Base-by-base conservation (phyloP, 1,140 invertebrate genomes). In the Polypedilum vanderplanki region DNA sequence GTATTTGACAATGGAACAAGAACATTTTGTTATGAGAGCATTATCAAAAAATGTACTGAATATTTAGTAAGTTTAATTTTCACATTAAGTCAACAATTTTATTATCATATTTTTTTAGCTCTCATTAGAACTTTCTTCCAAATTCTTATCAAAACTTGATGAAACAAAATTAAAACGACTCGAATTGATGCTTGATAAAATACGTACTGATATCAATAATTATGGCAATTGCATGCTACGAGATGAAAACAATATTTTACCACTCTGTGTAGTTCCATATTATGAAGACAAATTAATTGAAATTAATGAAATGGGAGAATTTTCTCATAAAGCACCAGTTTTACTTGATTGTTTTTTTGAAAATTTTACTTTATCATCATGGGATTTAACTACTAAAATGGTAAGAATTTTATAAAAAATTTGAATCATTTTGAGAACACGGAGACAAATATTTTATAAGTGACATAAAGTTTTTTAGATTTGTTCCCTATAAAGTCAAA, bases 371-470 rank as follows among this genome's bases (percentile, higher is more conserved):
- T 80, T 83, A 7, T 89, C 90, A 79, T 89, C 92, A 74, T 96
- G 93, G 93, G 94, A 96, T 84, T 87, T 96, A 70, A 96, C 94
- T 7, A 96, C 94, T 9, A 93, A 95, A 78, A 89, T 91, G 85
- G 88, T 90, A 73, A 79, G 78, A 77, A 20, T 75, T 70, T 70
- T 17, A n/a, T n/a, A n/a, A n/a, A n/a, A n/a, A n/a, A n/a, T 18
- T 24, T 33, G 8, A 15, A 74, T n/a, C n/a, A 40, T 74, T 12
- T 74, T 67, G 15, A 20, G n/a, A n/a, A n/a, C n/a, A n/a, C n/a
- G n/a, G n/a, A n/a, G n/a, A n/a, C n/a, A n/a, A n/a, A n/a, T n/a
- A n/a, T n/a, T n/a, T n/a, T n/a, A n/a, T n/a, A n/a, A n/a, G n/a
- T n/a, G n/a, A n/a, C n/a, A n/a, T n/a, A n/a, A n/a, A n/a, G n/a